These are phyloP conservation scores for Dicyrtoma fusca DNA, from an alignment of 2,888 invertebrate genomes.

Conservation along the genomic window DNA sequence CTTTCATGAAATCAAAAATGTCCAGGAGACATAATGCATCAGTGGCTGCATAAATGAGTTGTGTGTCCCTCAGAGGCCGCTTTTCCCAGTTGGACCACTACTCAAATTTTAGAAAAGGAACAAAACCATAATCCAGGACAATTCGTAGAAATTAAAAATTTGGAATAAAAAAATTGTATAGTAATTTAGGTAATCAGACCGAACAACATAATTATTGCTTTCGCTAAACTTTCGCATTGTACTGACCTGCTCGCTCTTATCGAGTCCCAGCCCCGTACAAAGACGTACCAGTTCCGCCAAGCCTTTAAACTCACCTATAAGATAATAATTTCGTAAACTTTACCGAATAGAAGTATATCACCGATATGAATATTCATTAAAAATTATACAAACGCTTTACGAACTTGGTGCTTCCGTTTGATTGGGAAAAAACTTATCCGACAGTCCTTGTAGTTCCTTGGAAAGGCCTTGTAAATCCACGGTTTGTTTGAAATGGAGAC, in stretches of 20 bases:
- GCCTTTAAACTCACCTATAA: conserved; percentile 59
- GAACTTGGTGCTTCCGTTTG: conserved; percentile 9
- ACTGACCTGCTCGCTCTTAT: conserved; percentile 91
- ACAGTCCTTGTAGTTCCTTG: conserved; percentile 14
- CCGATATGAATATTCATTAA: too few relatives aligned
- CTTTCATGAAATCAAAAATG: conserved; percentile 71
- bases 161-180: too few relatives aligned
- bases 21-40: conserved; percentile 86
- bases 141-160: too few relatives aligned
- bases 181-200: too few relatives aligned
- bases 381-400: too few relatives aligned
- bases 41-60: conserved; percentile 81
- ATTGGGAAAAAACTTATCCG: conserved; percentile 16
- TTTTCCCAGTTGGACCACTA: conserved; percentile 89
- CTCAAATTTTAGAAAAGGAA: too few relatives aligned
- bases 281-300: conserved; percentile 69
- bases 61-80: conserved; percentile 75
- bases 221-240: too few relatives aligned
- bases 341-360: too few relatives aligned
- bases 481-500: conserved; percentile 36
- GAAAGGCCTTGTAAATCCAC: conserved; percentile 46
- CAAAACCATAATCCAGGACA: too few relatives aligned
- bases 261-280: conserved; percentile 75
- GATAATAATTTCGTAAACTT: too few relatives aligned
- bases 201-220: too few relatives aligned